Conservation (phyloP, 2,797 vertebrate species). For the Trachops cirrhosus region DNA sequence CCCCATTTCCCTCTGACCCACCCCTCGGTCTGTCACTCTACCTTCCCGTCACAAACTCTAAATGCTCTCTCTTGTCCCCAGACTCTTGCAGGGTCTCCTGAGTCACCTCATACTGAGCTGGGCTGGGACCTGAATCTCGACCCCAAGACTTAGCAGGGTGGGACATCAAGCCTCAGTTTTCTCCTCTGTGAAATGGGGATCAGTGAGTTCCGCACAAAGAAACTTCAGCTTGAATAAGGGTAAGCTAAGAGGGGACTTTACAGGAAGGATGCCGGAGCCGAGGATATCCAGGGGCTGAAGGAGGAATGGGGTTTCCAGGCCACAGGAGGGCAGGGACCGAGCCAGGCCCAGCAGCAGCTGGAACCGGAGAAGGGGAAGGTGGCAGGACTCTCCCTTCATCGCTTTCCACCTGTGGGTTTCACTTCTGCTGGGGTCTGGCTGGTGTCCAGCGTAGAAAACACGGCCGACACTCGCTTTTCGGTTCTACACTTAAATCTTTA, state of each 20-base stretch:
- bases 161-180: background rate
- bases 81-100: background rate
- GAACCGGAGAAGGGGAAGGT: background rate
- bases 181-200: background rate
- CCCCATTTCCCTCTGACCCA: background rate
- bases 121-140: background rate
- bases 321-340: background rate
- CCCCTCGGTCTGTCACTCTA: background rate
- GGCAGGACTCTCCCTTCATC: too few relatives aligned
- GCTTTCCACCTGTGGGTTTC: background rate
- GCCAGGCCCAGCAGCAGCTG: background rate
- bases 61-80: background rate
- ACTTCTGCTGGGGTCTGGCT: background rate
- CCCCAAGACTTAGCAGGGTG: background rate
- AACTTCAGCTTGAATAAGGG: background rate
- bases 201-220: background rate
- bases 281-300: background rate
- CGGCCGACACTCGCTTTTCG: background rate
- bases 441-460: background rate
- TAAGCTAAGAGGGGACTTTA: background rate
- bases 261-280: background rate
- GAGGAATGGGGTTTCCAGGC: background rate
- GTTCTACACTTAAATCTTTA: background rate
- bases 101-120: background rate
- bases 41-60: background rate